Evolutionary conservation across 1,140 invertebrate genomes (phyloP).

Genomic region (Ptiloglossa arizonensis): DNA sequence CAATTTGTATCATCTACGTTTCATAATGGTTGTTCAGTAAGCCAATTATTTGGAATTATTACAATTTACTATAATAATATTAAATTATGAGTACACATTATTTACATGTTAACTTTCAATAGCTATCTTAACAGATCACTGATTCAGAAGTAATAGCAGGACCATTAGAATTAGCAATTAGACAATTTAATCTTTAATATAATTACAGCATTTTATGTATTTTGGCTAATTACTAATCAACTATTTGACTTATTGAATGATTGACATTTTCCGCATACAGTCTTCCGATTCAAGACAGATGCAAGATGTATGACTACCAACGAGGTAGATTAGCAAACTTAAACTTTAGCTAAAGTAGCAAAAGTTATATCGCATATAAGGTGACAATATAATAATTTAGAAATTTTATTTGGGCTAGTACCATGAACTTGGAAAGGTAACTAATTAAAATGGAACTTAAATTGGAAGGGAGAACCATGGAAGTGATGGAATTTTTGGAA

Average conservation of each 20-base stretch:
- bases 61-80: slow-evolving; percentile 21
- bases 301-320: slow-evolving; percentile 42
- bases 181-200: not conserved
- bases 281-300: slow-evolving; percentile 26
- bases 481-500: slow-evolving; percentile 93
- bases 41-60: slow-evolving; percentile 3
- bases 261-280: slow-evolving; percentile 15
- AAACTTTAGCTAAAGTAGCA: slow-evolving; percentile 42
- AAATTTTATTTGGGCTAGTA: slow-evolving; percentile 51
- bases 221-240: slow-evolving; percentile 16
- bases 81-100: slow-evolving; percentile 2
- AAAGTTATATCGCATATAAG: slow-evolving; percentile 2
- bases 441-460: slow-evolving; percentile 97
- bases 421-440: not conserved
- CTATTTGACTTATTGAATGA: slow-evolving; percentile 23
- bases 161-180: not conserved
- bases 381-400: slow-evolving; percentile 19
- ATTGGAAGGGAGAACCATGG: slow-evolving; percentile 94
- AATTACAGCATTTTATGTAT: not conserved
- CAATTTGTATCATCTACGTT: slow-evolving; percentile 31
- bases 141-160: not conserved
- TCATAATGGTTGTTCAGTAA: slow-evolving; percentile 14
- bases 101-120: slow-evolving; percentile 12
- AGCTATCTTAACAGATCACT: not conserved
- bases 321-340: slow-evolving; percentile 52